Evolutionary conservation across 2,888 invertebrate genomes (phyloP).

Genomic region (Tanypteryx hageni): DNA sequence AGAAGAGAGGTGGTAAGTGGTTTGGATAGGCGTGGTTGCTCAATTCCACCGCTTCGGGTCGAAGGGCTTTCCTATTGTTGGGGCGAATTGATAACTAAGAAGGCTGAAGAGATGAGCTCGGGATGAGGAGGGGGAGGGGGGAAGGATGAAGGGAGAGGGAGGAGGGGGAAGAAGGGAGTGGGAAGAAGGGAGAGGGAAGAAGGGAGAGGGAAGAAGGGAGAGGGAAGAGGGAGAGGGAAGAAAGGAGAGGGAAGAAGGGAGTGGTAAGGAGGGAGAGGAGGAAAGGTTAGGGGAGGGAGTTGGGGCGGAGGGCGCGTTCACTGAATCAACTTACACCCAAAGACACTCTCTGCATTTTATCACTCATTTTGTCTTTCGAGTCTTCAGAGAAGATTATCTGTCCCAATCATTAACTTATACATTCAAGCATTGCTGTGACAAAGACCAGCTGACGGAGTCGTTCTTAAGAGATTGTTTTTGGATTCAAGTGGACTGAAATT

Average conservation of each 20-base stretch:
- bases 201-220: not conserved
- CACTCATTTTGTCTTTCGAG: not conserved
- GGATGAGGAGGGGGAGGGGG: not conserved
- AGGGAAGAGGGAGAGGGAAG: not conserved
- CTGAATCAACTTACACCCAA: not conserved
- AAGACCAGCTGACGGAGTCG: not conserved
- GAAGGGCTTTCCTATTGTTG: not conserved
- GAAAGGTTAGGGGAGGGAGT: not conserved
- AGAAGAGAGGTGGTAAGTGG: not conserved
- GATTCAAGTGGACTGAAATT: too few relatives aligned
- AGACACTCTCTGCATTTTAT: not conserved
- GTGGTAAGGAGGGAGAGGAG: not conserved
- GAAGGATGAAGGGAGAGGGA: not conserved
- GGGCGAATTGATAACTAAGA: not conserved
- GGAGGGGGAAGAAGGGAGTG: not conserved
- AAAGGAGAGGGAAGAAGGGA: too few relatives aligned
- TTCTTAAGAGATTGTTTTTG: too few relatives aligned
- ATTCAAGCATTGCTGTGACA: not conserved
- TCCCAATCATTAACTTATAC: not conserved
- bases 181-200: not conserved
- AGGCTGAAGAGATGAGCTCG: not conserved
- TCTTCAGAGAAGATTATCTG: not conserved
- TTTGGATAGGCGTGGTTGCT: slow-evolving; percentile 14
- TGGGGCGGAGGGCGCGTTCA: not conserved
- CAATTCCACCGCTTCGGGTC: not conserved